Base-by-base conservation (phyloP, 2,888 invertebrate genomes). In the Scaptomyza reducta region DNA sequence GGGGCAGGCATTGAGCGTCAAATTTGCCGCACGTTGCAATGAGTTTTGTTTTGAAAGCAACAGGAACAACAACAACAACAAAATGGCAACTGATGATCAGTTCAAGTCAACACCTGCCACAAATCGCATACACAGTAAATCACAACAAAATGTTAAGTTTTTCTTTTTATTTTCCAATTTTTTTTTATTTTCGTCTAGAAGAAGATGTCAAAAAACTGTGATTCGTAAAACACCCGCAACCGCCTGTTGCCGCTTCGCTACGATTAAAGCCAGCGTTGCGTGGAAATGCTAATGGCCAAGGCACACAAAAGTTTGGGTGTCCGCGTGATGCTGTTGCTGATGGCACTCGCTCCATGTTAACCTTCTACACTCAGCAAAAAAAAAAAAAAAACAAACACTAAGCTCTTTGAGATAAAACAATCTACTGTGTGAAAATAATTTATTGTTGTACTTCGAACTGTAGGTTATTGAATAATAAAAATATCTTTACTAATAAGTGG, bases 11-110 rank as follows among this genome's bases (percentile, higher is more conserved):
- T 85, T 84, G 80, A 87, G 88, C 87, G 85, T 84, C 87, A 88
- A 84, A 77, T 83, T 78, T 75, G 79, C 83, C 85, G 81, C 88
- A 88, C 88, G 88, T 80, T 80, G 70, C 80, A 74, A 78, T 80
- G 83, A 73, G 55, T 72, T 66, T 76, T 57, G 61, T 14, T 29
- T 2, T 33, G 13, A 40, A 55, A 40, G 27, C 74, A 80, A 54
- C 70, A 63, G 16, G 25, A 49, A 45, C 41, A 35, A 4, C 63
- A 50, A 11, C 54, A 46, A 65, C 29, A 38, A 10, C 60, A 46
- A 50, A 50, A 50, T 38, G 18, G 33, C 61, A 46, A 42, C 49
- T 47, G 72, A 54, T 64, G 63, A 70, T 59, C 63, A 53, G 35
- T 61, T 38, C 45, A 38, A 56, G 64, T 82, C 76, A 81, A 79